These are phyloP conservation scores for Liolophura sinensis DNA, from an alignment of 1,140 invertebrate species.

Conservation along the genomic window DNA sequence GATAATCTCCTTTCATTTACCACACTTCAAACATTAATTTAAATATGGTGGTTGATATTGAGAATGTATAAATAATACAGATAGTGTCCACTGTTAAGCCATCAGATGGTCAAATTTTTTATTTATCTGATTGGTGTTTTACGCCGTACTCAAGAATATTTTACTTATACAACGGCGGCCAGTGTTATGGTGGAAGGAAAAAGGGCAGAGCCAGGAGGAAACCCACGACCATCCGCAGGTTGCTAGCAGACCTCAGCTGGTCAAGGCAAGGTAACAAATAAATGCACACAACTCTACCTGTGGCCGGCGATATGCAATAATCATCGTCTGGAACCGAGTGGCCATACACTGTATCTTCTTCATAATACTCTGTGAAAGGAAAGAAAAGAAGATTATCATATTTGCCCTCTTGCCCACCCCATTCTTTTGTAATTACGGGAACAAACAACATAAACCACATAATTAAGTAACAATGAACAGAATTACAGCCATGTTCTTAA, in stretches of 20 bases:
- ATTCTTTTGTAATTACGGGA: slow-evolving; percentile 7
- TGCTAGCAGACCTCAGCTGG: too few species aligned
- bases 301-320: slow-evolving; percentile 84
- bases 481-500: too few species aligned
- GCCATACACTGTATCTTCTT: slow-evolving; percentile 88
- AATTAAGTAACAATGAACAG: neutral
- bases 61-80: neutral
- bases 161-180: too few species aligned
- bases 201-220: too few species aligned
- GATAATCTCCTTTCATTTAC: neutral
- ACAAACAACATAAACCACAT: slow-evolving; percentile 2
- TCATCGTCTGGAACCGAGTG: slow-evolving; percentile 87
- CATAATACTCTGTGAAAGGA: slow-evolving; percentile 71
- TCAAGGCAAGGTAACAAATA: neutral
- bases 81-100: neutral
- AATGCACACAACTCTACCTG: slow-evolving; percentile 62
- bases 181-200: too few species aligned
- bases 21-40: neutral
- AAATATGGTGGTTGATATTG: neutral
- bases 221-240: too few species aligned
- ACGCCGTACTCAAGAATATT: too few species aligned
- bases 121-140: too few species aligned
- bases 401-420: slow-evolving; percentile 5
- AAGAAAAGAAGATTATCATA: slow-evolving; percentile 9
- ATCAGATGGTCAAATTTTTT: neutral